phyloP scores from a whole-genome alignment of 2,113 vertebrate species.

The Pipra filicauda region DNA sequence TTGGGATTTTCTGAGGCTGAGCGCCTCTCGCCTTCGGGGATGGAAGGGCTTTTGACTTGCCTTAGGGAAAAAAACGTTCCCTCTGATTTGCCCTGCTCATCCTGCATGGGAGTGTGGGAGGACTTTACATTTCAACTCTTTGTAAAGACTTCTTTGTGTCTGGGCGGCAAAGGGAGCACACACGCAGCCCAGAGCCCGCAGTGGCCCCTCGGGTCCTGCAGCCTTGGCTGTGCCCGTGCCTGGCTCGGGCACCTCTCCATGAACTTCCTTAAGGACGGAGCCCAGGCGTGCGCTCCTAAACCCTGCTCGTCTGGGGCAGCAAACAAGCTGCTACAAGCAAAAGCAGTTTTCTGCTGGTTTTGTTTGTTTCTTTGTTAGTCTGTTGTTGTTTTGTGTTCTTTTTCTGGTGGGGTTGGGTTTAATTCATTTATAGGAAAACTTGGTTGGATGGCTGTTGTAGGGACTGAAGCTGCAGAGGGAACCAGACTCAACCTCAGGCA shows the following conservation, averaged over 20 bases:
- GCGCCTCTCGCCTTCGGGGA: not conserved
- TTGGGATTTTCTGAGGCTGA: accelerated
- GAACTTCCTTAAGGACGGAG: accelerated
- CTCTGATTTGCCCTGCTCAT: not conserved
- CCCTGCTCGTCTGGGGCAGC: not conserved
- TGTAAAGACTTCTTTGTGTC: accelerated
- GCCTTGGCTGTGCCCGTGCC: not conserved
- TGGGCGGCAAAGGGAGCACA: not conserved
- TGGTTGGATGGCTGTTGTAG: not conserved
- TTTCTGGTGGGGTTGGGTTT: accelerated
- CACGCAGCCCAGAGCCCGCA: not conserved
- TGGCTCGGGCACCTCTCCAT: accelerated
- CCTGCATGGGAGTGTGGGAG: not conserved
- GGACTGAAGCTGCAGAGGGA: not conserved
- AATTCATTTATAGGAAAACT: not conserved
- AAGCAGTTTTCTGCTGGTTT: not conserved
- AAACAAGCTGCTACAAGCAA: not conserved
- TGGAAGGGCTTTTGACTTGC: not conserved
- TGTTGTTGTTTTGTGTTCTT: not conserved
- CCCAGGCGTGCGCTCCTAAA: accelerated
- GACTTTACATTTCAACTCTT: not conserved
- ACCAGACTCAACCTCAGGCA: not conserved
- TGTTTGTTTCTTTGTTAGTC: not conserved
- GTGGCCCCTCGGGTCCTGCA: no score
- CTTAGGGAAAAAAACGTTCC: accelerated